A percentile compares a stretch with the other conserved stretches of the same genome.
Evolutionary conservation across 2,113 vertebrate species (phyloP).

Genomic region (Stegostoma tigrinum): DNA sequence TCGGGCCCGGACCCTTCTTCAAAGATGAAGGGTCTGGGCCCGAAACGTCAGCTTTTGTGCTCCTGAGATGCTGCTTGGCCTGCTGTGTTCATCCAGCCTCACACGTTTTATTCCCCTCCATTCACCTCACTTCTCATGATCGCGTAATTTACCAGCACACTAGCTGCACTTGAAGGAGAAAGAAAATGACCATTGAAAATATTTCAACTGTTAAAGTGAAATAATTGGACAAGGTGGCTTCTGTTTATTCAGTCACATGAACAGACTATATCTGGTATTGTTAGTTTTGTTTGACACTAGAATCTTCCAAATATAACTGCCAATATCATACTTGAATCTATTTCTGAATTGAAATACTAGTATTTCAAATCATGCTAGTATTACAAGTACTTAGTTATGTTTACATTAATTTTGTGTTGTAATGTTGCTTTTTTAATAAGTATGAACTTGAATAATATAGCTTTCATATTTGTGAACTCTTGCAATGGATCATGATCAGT

Average conservation of each 20-base stretch:
- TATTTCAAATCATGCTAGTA: conserved; percentile 13
- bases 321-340: conserved; percentile 22
- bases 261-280: neutral
- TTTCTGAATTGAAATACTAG: neutral
- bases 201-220: neutral
- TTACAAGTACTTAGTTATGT: conserved; percentile 10
- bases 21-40: no score
- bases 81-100: no score
- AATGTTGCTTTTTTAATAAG: neutral
- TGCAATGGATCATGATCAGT: neutral
- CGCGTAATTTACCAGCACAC: neutral
- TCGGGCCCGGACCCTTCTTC: no score
- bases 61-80: no score
- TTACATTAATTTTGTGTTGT: neutral
- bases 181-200: neutral
- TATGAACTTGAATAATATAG: neutral
- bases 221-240: neutral
- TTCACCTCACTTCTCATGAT: neutral
- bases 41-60: no score
- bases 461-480: neutral
- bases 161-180: neutral
- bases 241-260: neutral
- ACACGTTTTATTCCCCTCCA: neutral
- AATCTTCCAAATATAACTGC: neutral
- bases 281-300: neutral